Evolutionary conservation across 2,888 invertebrate species (phyloP).

Genomic region (Tyria jacobaeae): DNA sequence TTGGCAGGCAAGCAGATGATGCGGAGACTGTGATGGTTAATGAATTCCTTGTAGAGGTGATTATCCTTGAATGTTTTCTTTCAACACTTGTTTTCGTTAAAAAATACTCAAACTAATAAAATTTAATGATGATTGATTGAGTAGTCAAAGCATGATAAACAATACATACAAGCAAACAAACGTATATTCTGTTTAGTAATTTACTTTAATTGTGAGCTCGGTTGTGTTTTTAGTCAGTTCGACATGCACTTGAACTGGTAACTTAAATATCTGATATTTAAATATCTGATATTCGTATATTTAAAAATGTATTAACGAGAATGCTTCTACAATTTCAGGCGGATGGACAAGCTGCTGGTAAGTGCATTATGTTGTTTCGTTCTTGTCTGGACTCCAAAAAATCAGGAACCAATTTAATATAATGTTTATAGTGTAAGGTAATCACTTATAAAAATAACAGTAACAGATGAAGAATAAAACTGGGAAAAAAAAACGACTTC

Average conservation of each 20-base stretch:
- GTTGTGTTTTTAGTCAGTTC: background rate
- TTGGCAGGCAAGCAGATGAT: slow-evolving; percentile 51
- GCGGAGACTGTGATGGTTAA: slow-evolving; percentile 66
- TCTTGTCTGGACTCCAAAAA: background rate
- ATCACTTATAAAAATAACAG: background rate
- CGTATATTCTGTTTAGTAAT: too few relatives aligned
- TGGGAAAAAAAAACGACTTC: too few relatives aligned
- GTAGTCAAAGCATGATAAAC: too few relatives aligned
- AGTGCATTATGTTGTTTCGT: background rate
- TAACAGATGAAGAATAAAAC: background rate
- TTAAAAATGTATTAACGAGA: background rate
- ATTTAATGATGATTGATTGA: too few relatives aligned
- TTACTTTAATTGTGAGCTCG: too few relatives aligned
- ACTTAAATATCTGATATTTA: too few relatives aligned
- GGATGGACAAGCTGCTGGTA: slow-evolving; percentile 17
- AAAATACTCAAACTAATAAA: too few relatives aligned
- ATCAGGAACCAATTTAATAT: too few relatives aligned
- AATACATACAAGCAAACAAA: too few relatives aligned
- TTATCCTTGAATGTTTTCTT: background rate
- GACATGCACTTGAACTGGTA: too few relatives aligned
- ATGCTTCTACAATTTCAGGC: slow-evolving; percentile 12
- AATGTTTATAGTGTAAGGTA: background rate
- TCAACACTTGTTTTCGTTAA: too few relatives aligned
- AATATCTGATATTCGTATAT: too few relatives aligned
- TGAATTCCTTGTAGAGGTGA: slow-evolving; percentile 78